These are phyloP conservation scores for Zosterops pallidus DNA, from an alignment of 2,113 vertebrate species.

Conservation along the genomic window DNA sequence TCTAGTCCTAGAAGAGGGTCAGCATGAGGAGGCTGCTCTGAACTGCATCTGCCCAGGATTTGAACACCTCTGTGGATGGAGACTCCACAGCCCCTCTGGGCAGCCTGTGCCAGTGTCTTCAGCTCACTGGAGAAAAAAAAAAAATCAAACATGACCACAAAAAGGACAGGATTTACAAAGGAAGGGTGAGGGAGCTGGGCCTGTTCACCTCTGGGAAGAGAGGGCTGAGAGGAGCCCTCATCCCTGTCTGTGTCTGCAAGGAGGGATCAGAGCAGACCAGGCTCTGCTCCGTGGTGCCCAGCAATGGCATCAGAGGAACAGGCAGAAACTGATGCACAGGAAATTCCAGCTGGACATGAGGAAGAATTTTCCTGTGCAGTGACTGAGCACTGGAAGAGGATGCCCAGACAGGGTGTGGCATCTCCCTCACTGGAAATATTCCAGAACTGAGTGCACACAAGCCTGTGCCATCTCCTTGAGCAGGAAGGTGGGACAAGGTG, in stretches of 20 bases:
- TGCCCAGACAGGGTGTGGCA: background rate
- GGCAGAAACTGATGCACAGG: background rate
- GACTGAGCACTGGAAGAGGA: background rate
- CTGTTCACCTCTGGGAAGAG: background rate
- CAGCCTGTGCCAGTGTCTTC: background rate
- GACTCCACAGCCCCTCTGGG: background rate
- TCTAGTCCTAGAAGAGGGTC: background rate
- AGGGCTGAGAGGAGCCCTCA: too few relatives aligned
- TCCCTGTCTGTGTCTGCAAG: background rate
- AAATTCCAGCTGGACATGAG: background rate
- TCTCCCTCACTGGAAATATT: background rate
- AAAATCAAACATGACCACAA: background rate
- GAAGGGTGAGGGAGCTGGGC: background rate
- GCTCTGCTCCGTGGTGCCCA: background rate
- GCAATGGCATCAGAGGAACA: background rate
- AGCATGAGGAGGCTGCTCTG: background rate
- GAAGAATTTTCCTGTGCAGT: background rate
- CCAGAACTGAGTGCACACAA: background rate
- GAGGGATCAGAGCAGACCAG: background rate
- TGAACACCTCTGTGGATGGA: background rate
- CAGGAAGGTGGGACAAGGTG: background rate
- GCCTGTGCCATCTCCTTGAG: background rate
- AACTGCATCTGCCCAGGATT: background rate
- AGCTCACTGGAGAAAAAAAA: background rate
- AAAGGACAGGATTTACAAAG: background rate